These are phyloP conservation scores for Oreohelix idahoensis DNA, from an alignment of 1,140 invertebrate genomes.

Conservation along the genomic window DNA sequence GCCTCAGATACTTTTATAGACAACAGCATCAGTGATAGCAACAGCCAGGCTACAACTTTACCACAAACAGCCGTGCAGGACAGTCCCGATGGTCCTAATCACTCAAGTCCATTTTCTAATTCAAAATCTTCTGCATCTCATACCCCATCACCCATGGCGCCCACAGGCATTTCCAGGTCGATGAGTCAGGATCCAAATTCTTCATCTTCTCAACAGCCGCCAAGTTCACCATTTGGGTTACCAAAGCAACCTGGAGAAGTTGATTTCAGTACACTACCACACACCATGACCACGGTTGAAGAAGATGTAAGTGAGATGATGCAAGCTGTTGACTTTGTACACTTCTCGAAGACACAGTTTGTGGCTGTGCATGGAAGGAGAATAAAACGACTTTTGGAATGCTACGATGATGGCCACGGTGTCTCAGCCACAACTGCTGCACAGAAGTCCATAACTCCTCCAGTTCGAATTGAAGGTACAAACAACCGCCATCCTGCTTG, in stretches of 20 bases:
- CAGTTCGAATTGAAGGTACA: constrained; percentile 49
- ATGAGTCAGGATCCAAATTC: neutral
- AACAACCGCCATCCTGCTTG: constrained; percentile 56
- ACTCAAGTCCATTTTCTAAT: constrained; percentile 5
- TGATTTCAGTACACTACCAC: constrained; percentile 33
- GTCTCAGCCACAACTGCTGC: constrained; percentile 56
- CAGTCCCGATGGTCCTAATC: neutral
- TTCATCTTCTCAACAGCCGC: constrained; percentile 8
- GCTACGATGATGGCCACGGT: constrained; percentile 53
- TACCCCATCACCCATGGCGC: neutral
- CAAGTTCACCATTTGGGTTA: neutral
- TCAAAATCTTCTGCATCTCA: constrained; percentile 5
- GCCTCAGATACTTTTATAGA: neutral
- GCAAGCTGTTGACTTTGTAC: constrained; percentile 49
- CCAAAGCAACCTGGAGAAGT: constrained; percentile 28
- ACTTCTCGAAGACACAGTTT: constrained; percentile 49
- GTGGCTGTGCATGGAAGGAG: constrained; percentile 48
- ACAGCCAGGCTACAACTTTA: constrained; percentile 10
- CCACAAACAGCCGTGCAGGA: constrained; percentile 28
- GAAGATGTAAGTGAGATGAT: constrained; percentile 47
- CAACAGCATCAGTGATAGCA: constrained; percentile 7
- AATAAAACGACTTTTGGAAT: constrained; percentile 54
- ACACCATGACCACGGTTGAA: constrained; percentile 40
- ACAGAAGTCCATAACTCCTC: constrained; percentile 56
- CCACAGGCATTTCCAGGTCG: neutral